phyloP scores from a whole-genome alignment of 2,113 vertebrate genomes.

The Aramus guarauna region DNA sequence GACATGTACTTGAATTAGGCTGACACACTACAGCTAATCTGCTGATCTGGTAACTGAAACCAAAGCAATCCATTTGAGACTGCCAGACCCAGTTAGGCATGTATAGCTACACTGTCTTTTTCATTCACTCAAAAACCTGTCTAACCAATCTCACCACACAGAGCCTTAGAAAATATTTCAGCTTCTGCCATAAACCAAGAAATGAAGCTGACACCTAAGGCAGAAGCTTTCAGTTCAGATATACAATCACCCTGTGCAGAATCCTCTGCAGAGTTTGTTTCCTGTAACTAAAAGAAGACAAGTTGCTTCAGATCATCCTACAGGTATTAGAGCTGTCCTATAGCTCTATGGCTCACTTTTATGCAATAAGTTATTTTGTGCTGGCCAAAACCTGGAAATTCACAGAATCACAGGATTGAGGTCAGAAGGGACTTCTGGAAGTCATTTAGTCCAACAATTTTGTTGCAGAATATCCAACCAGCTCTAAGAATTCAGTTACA shows the following conservation, averaged over 20 bases:
- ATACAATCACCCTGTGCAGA: background rate
- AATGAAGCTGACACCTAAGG: background rate
- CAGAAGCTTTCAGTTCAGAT: background rate
- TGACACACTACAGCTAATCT: background rate
- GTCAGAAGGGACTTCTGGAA: background rate
- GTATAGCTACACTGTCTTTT: background rate
- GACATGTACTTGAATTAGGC: background rate
- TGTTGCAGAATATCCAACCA: background rate
- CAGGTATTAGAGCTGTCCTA: background rate
- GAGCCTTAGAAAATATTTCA: background rate
- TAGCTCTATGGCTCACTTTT: background rate
- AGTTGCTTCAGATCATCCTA: background rate
- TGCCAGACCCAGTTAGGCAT: background rate
- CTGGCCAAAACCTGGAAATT: background rate
- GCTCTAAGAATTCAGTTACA: background rate
- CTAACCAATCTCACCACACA: background rate
- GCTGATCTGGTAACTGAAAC: background rate
- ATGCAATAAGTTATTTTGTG: background rate
- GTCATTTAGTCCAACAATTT: background rate
- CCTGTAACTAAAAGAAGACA: background rate
- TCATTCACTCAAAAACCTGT: background rate
- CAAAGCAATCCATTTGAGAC: background rate
- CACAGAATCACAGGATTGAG: background rate
- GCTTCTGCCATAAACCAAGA: background rate
- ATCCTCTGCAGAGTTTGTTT: background rate